Base-by-base conservation (phyloP, 1,140 invertebrate species). In the Himalopsyche phryganea region DNA sequence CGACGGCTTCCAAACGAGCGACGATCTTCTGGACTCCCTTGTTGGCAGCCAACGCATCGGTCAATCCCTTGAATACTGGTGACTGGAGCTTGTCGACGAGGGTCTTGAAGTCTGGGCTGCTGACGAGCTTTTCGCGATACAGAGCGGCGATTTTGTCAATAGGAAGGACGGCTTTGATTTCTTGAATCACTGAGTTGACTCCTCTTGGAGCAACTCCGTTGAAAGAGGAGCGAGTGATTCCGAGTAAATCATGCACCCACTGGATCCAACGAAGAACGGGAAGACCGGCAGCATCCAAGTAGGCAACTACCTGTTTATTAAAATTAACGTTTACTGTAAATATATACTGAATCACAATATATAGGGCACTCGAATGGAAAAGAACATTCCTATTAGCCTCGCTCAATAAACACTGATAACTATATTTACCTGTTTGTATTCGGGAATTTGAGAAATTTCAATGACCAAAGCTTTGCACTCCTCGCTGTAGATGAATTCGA, bases 81-180 rank as follows among this genome's bases (percentile, higher is more conserved):
- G 38, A 44, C 7, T 35, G 18, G 11, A 55, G 10, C 40, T 55
- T 46, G 1, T 47, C 52, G 14, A 55, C 15, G 11, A 55, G 7
- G 11, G 35, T 19, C 32, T 55, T 55, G 32, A 55, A 55, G 11
- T 13, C 52, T 6, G 52, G 42, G 35, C 52, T 55, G 28, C 23
- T 38, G 17, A 23, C 1, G 0, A 47, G 42, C 33, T 55, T 55
- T 4, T 47, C 45, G 41, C 1, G 7, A 17, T 45, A 53, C 13
- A 53, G 41, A 35, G 41, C 51, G n/a, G 33, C 45, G 41, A 53
- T 53, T 4, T 32, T 23, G n/a, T 44, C 19, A 0, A 35, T 9
- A 0, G 40, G 41, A 14, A 53, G 51, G 17, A 20, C 33, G 17
- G 20, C 42, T 19, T 33, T 45, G 38, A 53, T 45, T 28, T 53